Percentiles rank a stretch among this genome's conserved stretches.
Evolutionary conservation across 37 sponge, comb jelly and placozoan genomes (phyloP).

Genomic region (Axinella damicornis): DNA sequence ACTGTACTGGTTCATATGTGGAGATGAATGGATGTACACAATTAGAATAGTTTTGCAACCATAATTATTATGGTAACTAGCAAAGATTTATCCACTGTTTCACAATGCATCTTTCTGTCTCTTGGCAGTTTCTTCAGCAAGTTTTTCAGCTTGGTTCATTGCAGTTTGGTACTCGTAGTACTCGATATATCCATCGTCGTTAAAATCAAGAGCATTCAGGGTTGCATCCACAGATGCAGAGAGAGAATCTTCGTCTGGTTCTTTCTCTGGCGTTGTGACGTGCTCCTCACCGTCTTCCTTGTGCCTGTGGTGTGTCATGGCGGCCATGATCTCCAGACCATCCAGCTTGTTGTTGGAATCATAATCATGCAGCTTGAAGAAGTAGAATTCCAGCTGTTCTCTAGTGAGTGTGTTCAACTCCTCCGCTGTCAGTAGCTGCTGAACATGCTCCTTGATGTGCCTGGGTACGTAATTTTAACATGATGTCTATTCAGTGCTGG

Average conservation of each 20-base stretch:
- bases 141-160: no score
- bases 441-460: constrained; percentile 25
- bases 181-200: constrained; percentile 74
- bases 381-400: constrained; percentile 71
- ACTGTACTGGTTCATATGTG: no score
- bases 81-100: no score
- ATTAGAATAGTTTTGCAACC: no score
- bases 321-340: constrained; percentile 65
- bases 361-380: constrained; percentile 79
- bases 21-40: no score
- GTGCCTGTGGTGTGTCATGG: constrained; percentile 60
- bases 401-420: constrained; percentile 14
- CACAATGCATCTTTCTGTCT: no score
- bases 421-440: background rate
- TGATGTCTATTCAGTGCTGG: no score
- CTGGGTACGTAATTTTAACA: background rate
- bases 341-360: constrained; percentile 75
- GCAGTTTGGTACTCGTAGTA: constrained; percentile 82
- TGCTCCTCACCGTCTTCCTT: constrained; percentile 34
- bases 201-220: constrained; percentile 60
- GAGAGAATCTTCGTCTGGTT: constrained; percentile 30
- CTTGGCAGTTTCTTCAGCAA: no score
- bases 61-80: no score
- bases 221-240: constrained; percentile 40
- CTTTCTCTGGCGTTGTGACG: background rate